phyloP scores from a whole-genome alignment of 2,888 invertebrate genomes.

The Drosophila stalkeri region DNA sequence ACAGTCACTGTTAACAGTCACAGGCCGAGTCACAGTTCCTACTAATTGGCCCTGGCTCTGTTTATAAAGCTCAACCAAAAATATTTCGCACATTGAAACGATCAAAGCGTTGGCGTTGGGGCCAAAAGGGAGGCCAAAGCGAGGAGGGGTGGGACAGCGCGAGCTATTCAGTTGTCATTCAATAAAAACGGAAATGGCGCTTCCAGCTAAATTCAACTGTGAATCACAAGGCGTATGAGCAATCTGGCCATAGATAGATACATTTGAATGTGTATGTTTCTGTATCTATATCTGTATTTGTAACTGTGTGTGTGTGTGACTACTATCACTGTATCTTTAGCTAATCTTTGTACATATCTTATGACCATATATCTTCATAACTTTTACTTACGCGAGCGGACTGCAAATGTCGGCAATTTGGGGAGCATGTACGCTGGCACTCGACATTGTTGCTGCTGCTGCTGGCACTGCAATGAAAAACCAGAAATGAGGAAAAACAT shows the following conservation, averaged over 20 bases:
- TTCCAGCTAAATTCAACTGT: conserved; percentile 63
- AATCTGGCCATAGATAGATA: conserved; percentile 50
- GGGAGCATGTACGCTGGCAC: conserved; percentile 86
- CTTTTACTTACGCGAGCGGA: conserved; percentile 83
- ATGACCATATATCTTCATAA: conserved; percentile 7
- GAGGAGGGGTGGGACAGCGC: neutral
- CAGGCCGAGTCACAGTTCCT: conserved; percentile 24
- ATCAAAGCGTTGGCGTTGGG: neutral
- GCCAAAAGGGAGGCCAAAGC: neutral
- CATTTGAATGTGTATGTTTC: neutral
- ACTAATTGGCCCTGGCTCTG: conserved; percentile 65
- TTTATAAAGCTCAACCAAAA: conserved; percentile 50
- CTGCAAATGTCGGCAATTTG: conserved; percentile 85
- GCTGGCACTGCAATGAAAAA: conserved; percentile 81
- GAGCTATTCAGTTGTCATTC: conserved; percentile 36
- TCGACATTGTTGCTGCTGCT: conserved; percentile 85
- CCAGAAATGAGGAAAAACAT: conserved; percentile 50
- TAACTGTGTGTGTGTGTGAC: too few species aligned
- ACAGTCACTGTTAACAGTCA: conserved; percentile 15
- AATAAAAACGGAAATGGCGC: conserved; percentile 58
- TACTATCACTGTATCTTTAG: neutral
- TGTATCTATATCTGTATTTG: neutral
- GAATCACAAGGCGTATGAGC: conserved; percentile 68
- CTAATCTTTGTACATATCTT: conserved; percentile 4
- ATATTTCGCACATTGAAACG: conserved; percentile 31